These are phyloP conservation scores for Myotis vivesi DNA, from an alignment of 2,797 vertebrate genomes.

Conservation along the genomic window DNA sequence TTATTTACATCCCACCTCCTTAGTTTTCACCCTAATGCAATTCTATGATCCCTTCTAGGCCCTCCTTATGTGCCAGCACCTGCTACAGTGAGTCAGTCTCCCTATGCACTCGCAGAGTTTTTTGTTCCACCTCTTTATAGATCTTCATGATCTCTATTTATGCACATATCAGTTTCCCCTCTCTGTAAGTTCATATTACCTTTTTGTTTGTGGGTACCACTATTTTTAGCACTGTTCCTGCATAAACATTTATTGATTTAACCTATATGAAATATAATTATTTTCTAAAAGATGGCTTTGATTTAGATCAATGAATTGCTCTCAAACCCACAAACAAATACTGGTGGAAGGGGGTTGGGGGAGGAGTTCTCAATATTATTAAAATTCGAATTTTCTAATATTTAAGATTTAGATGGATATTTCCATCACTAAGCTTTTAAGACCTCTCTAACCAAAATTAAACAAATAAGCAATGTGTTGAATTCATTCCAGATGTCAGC, in stretches of 20 bases:
- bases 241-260: not conserved
- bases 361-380: not conserved
- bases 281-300: not conserved
- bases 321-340: not conserved
- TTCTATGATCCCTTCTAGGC: too few species aligned
- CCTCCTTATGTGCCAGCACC: not conserved
- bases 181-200: not conserved
- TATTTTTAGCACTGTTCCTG: not conserved
- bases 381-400: not conserved
- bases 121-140: not conserved
- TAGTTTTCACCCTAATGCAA: not conserved
- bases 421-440: conserved; percentile 21
- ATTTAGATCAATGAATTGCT: not conserved
- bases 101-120: not conserved
- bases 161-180: not conserved
- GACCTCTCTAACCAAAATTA: not conserved
- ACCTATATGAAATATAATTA: not conserved
- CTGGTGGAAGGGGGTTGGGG: fast-evolving
- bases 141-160: not conserved
- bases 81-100: not conserved
- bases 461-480: not conserved
- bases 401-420: not conserved
- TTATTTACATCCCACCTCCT: not conserved
- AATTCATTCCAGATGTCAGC: not conserved
- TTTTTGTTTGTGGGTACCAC: not conserved